Evolutionary conservation across 2,888 invertebrate genomes (phyloP), one percentile per base, ranked within the genome.

Genomic region (Andrena camellia): DNA sequence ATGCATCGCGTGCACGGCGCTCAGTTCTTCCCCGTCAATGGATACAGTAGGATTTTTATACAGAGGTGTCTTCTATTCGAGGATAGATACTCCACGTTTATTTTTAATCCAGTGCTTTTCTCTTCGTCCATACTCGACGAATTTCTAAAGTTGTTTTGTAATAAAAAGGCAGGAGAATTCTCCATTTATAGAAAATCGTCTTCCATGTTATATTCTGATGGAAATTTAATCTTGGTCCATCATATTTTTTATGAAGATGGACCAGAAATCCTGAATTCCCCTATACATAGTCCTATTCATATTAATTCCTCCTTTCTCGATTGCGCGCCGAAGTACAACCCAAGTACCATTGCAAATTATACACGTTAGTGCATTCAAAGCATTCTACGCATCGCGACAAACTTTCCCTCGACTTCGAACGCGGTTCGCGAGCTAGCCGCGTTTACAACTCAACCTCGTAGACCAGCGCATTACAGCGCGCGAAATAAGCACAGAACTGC

Each of bases 401-500:
- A 66, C 69, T 81, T 73, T 79, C 59, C 35, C 59, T 66, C 42
- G 54, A 31, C 10, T 74, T 68, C 52, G 50, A 52, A 20, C 67
- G 77, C n/a, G 81, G 72, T 60, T 70, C 35, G 59, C 33, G 69
- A 74, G 78, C 67, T 29, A 62, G 63, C 54, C 20, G 52, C 20
- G 71, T 26, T 74, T 78, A 68, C 68, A 68, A 52, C 77, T 63
- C 71, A 54, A 29, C 50, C 42, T 33, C 23, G 29, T 54, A 54
- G 48, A 42, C 73, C n/a, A 48, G 48, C 67, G 52, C 62, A 76
- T 83, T 81, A 69, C 72, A 72, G 8, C 62, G 68, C 62, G 62
- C 50, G 80, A 81, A 81, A 76, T 83, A 81, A 76, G 72, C 71
- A 54, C 50, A 60, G 63, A 57, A 81, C 20, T 57, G 59, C 63